A percentile compares a stretch with the other conserved stretches of the same genome.
These are phyloP conservation scores for Villa cingulata DNA, from an alignment of 2,888 invertebrate species.

Conservation along the genomic window DNA sequence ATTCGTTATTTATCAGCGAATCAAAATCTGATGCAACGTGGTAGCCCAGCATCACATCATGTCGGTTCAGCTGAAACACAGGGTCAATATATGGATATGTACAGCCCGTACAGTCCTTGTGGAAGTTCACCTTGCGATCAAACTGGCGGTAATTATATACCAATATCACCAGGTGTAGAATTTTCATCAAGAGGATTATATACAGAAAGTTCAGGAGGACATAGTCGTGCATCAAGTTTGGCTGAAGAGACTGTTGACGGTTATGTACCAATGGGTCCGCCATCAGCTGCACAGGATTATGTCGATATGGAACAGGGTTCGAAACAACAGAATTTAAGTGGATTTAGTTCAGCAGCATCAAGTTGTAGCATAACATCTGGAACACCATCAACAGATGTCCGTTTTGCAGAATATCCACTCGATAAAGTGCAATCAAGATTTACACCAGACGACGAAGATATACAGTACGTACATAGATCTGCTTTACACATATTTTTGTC, in stretches of 20 bases:
- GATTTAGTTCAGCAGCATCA: constrained; percentile 49
- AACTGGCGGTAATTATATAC: constrained; percentile 38
- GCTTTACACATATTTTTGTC: not conserved
- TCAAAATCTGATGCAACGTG: constrained; percentile 11
- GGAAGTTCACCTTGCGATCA: constrained; percentile 38
- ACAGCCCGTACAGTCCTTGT: constrained; percentile 40
- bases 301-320: constrained; percentile 45
- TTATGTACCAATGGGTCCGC: constrained; percentile 57
- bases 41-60: constrained; percentile 13
- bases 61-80: constrained; percentile 15
- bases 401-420: constrained; percentile 63
- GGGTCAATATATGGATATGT: constrained; percentile 37
- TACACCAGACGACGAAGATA: constrained; percentile 47
- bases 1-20: not conserved
- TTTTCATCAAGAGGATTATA: constrained; percentile 16
- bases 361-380: constrained; percentile 64
- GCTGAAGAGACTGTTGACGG: constrained; percentile 41
- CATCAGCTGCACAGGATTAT: constrained; percentile 35
- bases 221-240: constrained; percentile 50
- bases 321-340: constrained; percentile 11
- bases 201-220: constrained; percentile 38
- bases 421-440: constrained; percentile 70
- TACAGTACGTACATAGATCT: constrained; percentile 14
- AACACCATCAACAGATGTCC: constrained; percentile 65
- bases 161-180: constrained; percentile 38